Percentiles rank a stretch among this genome's conserved stretches.
phyloP scores from a whole-genome alignment of 2,113 vertebrate genomes.

The Notarius quadriscutis region DNA sequence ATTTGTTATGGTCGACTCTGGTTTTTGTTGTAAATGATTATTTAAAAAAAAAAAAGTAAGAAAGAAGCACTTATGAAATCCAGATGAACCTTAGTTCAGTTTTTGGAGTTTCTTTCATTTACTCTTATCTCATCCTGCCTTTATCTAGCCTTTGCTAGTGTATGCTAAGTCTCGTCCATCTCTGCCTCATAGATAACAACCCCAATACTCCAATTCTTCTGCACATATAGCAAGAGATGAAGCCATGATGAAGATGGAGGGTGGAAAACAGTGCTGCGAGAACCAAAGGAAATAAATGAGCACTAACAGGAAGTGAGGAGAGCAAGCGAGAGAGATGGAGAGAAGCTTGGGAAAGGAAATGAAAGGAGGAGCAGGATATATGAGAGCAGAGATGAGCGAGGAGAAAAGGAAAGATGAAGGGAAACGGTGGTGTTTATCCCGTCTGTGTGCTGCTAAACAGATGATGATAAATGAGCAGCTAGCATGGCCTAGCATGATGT shows the following conservation, averaged over 20 bases:
- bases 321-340: constrained; percentile 8
- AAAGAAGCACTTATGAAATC: constrained; percentile 14
- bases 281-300: constrained; percentile 49
- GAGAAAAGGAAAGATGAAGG: constrained; percentile 43
- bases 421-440: constrained; percentile 66
- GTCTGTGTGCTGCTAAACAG: constrained; percentile 69
- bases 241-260: constrained; percentile 44
- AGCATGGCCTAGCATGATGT: constrained; percentile 57
- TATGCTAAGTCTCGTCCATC: constrained; percentile 22
- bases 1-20: constrained; percentile 4
- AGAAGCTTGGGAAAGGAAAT: constrained; percentile 50
- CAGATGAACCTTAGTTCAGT: background rate
- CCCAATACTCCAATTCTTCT: constrained; percentile 36
- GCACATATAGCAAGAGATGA: constrained; percentile 40
- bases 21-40: constrained; percentile 7
- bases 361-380: constrained; percentile 50
- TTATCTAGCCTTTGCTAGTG: constrained; percentile 38
- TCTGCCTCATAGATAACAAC: constrained; percentile 35
- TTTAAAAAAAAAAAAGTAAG: background rate
- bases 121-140: constrained; percentile 37
- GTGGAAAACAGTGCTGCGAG: constrained; percentile 35
- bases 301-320: constrained; percentile 50
- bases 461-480: constrained; percentile 75
- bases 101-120: constrained; percentile 35
- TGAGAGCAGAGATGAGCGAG: constrained; percentile 27